These are phyloP conservation scores for Esperia sulphurella DNA, from an alignment of 2,888 invertebrate genomes.

Conservation along the genomic window DNA sequence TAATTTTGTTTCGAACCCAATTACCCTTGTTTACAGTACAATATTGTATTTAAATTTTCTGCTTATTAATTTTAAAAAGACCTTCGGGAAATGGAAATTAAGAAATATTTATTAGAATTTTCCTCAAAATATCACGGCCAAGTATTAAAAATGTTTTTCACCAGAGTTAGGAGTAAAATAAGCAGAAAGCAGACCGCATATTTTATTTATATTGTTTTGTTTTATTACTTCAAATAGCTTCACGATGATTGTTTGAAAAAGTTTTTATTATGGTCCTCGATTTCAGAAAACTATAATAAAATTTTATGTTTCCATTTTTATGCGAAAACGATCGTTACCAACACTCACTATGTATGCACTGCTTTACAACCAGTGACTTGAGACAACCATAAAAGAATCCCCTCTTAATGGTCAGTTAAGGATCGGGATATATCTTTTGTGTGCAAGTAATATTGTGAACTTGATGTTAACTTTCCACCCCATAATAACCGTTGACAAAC, in stretches of 20 bases:
- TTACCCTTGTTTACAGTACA: conserved; percentile 50
- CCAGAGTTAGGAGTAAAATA: no score
- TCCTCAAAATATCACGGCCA: no score
- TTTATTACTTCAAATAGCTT: not conserved
- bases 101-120: not conserved
- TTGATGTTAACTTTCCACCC: not conserved
- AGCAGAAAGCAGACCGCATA: not conserved
- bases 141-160: no score
- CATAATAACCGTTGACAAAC: not conserved
- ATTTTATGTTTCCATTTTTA: not conserved
- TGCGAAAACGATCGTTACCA: not conserved
- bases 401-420: conserved; percentile 12
- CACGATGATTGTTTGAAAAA: no score
- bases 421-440: conserved; percentile 13
- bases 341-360: not conserved
- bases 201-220: not conserved
- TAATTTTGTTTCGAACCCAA: conserved; percentile 40
- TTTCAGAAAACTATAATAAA: not conserved
- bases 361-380: conserved; percentile 14
- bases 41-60: conserved; percentile 34
- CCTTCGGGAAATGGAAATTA: conserved; percentile 3
- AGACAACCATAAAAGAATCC: conserved; percentile 11
- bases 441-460: conserved; percentile 4
- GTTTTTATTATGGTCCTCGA: no score
- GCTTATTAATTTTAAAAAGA: conserved; percentile 10